Base-by-base conservation (phyloP, 2,888 invertebrate genomes). In the Diabrotica balteata region DNA sequence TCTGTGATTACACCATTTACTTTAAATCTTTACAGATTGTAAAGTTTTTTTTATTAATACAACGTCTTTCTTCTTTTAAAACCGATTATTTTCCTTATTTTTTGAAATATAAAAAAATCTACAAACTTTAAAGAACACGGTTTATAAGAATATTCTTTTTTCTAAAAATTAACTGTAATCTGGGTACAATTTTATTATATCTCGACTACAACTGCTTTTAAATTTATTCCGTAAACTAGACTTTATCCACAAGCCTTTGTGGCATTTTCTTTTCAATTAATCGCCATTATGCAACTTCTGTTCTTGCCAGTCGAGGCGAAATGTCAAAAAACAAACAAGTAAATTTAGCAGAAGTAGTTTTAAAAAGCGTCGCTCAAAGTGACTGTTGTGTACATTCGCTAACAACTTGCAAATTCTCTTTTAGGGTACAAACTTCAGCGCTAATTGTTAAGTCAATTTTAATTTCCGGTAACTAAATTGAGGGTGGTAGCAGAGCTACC, bases 401-500 rank as follows among this genome's bases (percentile, higher is more conserved):
- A 53, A 61, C 52, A 52, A 61, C 52, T 53, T 46, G 32, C 53
- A 22, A 61, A 61, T 61, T 61, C 32, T 47, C 44, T 45, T 46
- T 22, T 17, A 45, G 22, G 46, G 53, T 32, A 51, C 61, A 53
- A 43, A 53, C 10, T 54, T n/a, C 8, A 4, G 53, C 52, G 7
- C 45, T 61, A 61, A 61, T 61, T 61, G 52, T 53, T 61, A 11
- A 44, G 61, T 61, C 44, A 61, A 61, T 53, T 61, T 61, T 54
- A 8, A 60, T 60, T 60, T 43, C 10, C 43, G 10, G 17, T 6
- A 43, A 51, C 47, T 47, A 9, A 47, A 47, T 47, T 10, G 0
- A 8, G 47, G 5, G 32, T 32, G 32, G 32, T 32, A 32, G 32
- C 5, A 2, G 32, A 32, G 32, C 32, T 32, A 32, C 32, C 32